phyloP scores from a whole-genome alignment of 2,113 vertebrate species.

The Balaenoptera acutorostrata region DNA sequence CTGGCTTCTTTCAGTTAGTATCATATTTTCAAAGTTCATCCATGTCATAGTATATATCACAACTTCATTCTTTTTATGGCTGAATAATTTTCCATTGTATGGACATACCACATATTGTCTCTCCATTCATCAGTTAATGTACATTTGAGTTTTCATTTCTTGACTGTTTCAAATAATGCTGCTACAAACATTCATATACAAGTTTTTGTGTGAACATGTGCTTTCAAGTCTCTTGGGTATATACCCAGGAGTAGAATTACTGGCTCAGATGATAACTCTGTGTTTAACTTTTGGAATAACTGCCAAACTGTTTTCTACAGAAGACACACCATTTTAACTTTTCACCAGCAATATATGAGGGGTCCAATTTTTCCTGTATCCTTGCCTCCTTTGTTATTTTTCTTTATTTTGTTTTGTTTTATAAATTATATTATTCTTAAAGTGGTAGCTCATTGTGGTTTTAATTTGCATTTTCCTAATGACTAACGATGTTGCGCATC shows the following conservation, averaged over 20 bases:
- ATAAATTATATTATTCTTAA: background rate
- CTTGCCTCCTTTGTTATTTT: background rate
- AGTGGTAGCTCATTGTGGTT: background rate
- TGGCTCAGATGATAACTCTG: background rate
- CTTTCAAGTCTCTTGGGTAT: background rate
- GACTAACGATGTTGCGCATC: background rate
- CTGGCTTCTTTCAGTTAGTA: background rate
- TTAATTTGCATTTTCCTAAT: background rate
- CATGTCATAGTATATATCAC: too few species aligned
- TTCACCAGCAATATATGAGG: background rate
- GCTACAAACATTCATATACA: background rate
- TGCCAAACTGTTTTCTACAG: background rate
- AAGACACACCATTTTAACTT: background rate
- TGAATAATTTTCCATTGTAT: background rate
- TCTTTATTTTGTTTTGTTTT: background rate
- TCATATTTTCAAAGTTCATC: background rate
- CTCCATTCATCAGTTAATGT: background rate
- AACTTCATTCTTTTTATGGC: background rate
- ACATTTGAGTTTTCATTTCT: background rate
- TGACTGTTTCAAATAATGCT: background rate
- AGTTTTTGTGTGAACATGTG: background rate
- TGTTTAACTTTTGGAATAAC: background rate
- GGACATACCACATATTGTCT: background rate
- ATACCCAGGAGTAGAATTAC: background rate
- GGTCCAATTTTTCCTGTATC: background rate